Evolutionary conservation across 2,113 vertebrate species (phyloP).

Genomic region (Columba janthina): DNA sequence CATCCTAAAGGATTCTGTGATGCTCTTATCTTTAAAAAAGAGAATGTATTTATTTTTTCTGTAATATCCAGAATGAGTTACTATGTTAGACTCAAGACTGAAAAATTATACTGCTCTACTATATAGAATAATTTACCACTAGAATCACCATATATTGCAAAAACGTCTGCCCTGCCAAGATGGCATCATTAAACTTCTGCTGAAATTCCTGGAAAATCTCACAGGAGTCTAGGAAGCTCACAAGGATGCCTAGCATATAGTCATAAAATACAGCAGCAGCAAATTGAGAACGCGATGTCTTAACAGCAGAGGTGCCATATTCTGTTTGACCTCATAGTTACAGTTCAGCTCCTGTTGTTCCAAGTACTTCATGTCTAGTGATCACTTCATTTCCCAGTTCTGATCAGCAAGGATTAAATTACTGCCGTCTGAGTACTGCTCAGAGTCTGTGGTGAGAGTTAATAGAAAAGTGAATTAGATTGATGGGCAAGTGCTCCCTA

Average conservation of each 20-base stretch:
- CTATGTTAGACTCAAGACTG: not conserved
- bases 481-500: not conserved
- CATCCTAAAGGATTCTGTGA: no score
- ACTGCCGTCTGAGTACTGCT: not conserved
- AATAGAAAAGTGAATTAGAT: not conserved
- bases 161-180: not conserved
- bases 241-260: not conserved
- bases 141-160: not conserved
- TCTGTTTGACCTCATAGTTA: not conserved
- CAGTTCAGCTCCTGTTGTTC: not conserved
- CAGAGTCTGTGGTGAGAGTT: not conserved
- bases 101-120: not conserved
- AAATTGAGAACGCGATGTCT: not conserved
- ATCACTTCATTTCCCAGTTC: not conserved
- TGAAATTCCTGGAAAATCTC: constrained; percentile 4
- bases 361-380: not conserved
- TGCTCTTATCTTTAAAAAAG: not conserved
- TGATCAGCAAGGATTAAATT: not conserved
- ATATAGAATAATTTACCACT: not conserved
- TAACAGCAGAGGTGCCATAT: not conserved
- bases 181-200: not conserved
- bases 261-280: not conserved
- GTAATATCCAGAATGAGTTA: not conserved
- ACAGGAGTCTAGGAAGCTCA: not conserved
- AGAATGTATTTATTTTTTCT: not conserved